Base-by-base conservation (phyloP, 1,140 invertebrate genomes). In the Drosophila busckii region DNA sequence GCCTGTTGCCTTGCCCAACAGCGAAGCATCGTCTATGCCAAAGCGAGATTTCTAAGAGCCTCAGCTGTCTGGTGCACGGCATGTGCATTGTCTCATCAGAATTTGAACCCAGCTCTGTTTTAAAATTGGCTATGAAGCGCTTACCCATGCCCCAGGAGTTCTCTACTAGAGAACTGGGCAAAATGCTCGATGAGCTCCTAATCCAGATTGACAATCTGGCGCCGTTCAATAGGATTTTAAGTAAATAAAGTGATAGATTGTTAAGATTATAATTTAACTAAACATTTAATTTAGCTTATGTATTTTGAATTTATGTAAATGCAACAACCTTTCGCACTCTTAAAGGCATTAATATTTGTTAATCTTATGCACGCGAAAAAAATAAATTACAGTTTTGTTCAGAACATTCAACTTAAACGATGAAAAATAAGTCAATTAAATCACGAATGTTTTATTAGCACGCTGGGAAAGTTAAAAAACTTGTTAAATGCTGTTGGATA, bases 21-120 rank as follows among this genome's bases (percentile, higher is more conserved):
- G 89, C 92, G 12, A 92, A 91, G 68, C 91, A 92, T 76, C 90
- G 89, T 88, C 93, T 68, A 9, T 90, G 86, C 54, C 53, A 89
- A 84, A 59, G 89, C 83, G 46, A 69, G 50, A 68, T 76, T 46
- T 31, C 87, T 50, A 80, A 87, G 32, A 73, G 76, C 29, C 42
- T 86, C 5, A 71, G 71, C 12, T 85, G 69, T 23, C 26, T 87
- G 37, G 65, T 87, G 13, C 66, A 75, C 32, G 85, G 75, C 13
- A 63, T 87, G 45, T 59, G 71, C 59, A 70, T 86, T 26, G 64
- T 85, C 2, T 73, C 59, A 26, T 56, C 73, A 4, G 68, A 73
- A 10, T 48, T 84, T 9, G 68, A 87, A 48, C 60, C 84, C 1
- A 85, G 69, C 38, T 23, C 62, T 3, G 64, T 85, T 6, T 40